phyloP scores from a whole-genome alignment of 2,113 vertebrate genomes.

The Lampris megalopsis region DNA sequence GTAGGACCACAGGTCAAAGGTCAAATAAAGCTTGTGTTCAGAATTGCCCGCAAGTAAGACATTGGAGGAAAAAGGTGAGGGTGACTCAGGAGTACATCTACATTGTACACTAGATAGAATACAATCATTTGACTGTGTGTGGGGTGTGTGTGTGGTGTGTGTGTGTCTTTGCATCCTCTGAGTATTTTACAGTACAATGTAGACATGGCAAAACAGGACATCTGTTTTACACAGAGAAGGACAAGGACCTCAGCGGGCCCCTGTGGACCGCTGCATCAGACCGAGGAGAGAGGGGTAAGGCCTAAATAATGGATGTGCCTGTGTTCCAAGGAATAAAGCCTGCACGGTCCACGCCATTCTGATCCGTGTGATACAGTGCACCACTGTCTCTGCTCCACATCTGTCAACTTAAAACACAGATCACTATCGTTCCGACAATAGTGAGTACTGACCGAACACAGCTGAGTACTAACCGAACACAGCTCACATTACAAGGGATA shows the following conservation, averaged over 20 bases:
- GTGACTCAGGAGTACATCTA: conserved; percentile 66
- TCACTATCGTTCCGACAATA: neutral
- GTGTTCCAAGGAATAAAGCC: conserved; percentile 39
- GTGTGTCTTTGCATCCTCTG: conserved; percentile 41
- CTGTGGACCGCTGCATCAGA: conserved; percentile 55
- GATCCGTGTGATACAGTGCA: conserved; percentile 16
- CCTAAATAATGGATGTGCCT: conserved; percentile 74
- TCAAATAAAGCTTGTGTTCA: conserved; percentile 74
- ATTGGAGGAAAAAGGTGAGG: conserved; percentile 66
- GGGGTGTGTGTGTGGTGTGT: conserved; percentile 11
- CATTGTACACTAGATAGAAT: conserved; percentile 50
- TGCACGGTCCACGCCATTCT: conserved; percentile 17
- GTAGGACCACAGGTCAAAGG: conserved; percentile 66
- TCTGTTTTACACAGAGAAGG: conserved; percentile 68
- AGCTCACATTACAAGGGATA: too few relatives aligned
- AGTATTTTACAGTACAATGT: conserved; percentile 62
- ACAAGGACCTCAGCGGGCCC: conserved; percentile 53
- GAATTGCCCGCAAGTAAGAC: conserved; percentile 68
- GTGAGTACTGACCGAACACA: neutral
- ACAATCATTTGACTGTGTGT: conserved; percentile 59
- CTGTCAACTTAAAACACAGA: neutral
- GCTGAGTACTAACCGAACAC: too few relatives aligned
- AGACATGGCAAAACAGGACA: conserved; percentile 70
- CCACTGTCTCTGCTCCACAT: conserved; percentile 4
- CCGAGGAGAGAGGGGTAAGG: conserved; percentile 49